Percentiles rank a stretch among this genome's conserved stretches.
phyloP scores from a whole-genome alignment of 2,888 invertebrate genomes.

The Caprella mutica region DNA sequence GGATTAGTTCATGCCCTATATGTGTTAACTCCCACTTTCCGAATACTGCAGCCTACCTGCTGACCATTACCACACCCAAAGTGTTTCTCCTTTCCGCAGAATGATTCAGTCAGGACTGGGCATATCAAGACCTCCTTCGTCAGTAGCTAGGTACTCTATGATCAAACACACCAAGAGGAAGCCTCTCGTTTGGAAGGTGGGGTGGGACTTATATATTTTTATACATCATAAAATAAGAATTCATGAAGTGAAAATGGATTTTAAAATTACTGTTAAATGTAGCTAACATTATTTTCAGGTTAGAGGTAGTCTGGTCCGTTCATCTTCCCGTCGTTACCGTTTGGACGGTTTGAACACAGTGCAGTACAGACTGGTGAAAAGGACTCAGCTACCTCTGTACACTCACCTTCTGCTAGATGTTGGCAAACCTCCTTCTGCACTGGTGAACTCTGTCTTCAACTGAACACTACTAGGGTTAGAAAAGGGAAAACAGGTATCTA shows the following conservation, averaged over 20 bases:
- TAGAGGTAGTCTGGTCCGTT: slow-evolving; percentile 38
- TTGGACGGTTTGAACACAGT: slow-evolving; percentile 44
- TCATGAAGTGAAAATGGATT: too few relatives aligned
- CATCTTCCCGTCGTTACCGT: slow-evolving; percentile 37
- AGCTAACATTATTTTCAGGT: slow-evolving; percentile 27
- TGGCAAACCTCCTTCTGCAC: slow-evolving; percentile 39
- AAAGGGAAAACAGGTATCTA: too few relatives aligned
- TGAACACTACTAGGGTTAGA: too few relatives aligned
- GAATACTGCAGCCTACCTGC: too few relatives aligned
- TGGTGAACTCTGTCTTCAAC: too few relatives aligned
- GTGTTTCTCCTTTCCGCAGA: slow-evolving; percentile 35
- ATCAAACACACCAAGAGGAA: slow-evolving; percentile 42
- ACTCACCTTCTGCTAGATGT: slow-evolving; percentile 45
- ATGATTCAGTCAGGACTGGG: slow-evolving; percentile 40
- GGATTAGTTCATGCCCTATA: too few relatives aligned
- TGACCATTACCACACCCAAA: too few relatives aligned
- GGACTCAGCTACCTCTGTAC: slow-evolving; percentile 39
- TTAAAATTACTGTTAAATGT: too few relatives aligned
- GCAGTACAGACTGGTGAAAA: slow-evolving; percentile 40
- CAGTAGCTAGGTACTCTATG: slow-evolving; percentile 48
- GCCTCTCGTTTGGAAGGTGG: slow-evolving; percentile 28
- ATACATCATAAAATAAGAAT: too few relatives aligned
- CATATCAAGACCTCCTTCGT: slow-evolving; percentile 44
- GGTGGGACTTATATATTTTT: neutral
- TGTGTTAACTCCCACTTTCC: too few relatives aligned